Evolutionary conservation across 2,797 vertebrate species (phyloP), one percentile per base, ranked within the genome.

Genomic region (Myoxocephalus aenaeus): DNA sequence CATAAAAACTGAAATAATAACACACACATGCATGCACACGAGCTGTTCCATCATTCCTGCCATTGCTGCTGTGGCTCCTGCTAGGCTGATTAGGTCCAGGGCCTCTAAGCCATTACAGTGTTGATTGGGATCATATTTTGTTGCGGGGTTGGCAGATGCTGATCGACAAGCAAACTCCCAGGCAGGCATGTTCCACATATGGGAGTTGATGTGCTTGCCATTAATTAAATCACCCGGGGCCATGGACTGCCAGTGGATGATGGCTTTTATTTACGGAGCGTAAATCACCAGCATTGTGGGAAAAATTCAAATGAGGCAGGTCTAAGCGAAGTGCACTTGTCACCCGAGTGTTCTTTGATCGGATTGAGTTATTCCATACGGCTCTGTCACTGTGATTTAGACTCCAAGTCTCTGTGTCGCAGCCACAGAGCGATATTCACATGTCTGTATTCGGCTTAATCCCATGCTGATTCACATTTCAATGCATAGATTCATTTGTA

Each of bases 61-160:
- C 76, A 8, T 64, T 59, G 75, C 75, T 58, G 69, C 15, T 51
- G 62, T 73, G 51, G 58, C 56, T 80, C 79, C 84, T 86, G 90
- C 83, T 83, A 86, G 75, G 54, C 81, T 81, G 84, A 92, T 91
- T 86, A 73, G 85, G 81, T 88, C 79, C 73, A 25, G 57, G 75
- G 77, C 70, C 84, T 85, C 63, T 44, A 65, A 90, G 78, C 82
- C 84, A 86, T 91, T 90, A 87, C 80, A 84, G 46, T 87, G 83
- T 86, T 92, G 91, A 93, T 92, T 92, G 82, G 80, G 89, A 88
- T 91, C 87, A 92, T 93, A 89, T 90, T 92, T 90, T 86, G 77
- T 86, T 74, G 84, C 82, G 66, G 69, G 71, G 80, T 67, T 12
- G 34, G 68, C 88, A 87, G 89, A 90, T 90, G 86, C 80, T 86